Evolutionary conservation across 2,797 vertebrate species (phyloP), one percentile per base, ranked within the genome.

Genomic region (Lithobates pipiens): DNA sequence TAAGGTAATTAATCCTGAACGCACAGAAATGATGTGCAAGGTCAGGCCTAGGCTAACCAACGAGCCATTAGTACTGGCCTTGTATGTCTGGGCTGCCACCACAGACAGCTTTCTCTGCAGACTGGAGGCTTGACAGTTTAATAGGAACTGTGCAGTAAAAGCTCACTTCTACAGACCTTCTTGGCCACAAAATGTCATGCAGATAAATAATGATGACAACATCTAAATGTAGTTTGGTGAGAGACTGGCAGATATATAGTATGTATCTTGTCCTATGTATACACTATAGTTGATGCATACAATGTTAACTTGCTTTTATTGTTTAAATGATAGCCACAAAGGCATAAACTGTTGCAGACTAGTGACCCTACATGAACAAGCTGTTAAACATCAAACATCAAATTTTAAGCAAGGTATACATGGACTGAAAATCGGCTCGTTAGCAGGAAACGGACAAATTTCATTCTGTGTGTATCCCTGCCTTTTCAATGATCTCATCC

Each of bases 1-100:
- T 68, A 25, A 16, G 81, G 23, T 46, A 67, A 83, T 83, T 68
- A 76, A 76, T 83, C 61, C 57, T 32, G 16, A 82, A 15, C n/a
- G 44, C 70, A 82, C 61, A n/a, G 36, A 44, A 61, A 36, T 68
- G 73, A 68, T 61, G 27, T 32, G 39, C 72, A 63, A 68, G 81
- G 81, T 76, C 81, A 83, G 27, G 57, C 1, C 39, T 67, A 61
- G 72, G 36, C 21, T 71, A 71, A 76, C 42, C 42, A n/a, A 83
- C 36, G 36, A 76, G 81, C 34, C 70, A 82, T 82, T 74, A 61
- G 39, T 29, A 65, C 70, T 74, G 34, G 6, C 44, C 69, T 39
- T 73, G 79, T 72, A 27, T 54, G 50, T 34, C 27, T 16, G 16
- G n/a, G 44, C 21, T 80, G 44, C 46, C 78, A 71, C 34, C 36